These are phyloP conservation scores for Papilio machaon DNA, from an alignment of 1,140 invertebrate species.

Conservation along the genomic window DNA sequence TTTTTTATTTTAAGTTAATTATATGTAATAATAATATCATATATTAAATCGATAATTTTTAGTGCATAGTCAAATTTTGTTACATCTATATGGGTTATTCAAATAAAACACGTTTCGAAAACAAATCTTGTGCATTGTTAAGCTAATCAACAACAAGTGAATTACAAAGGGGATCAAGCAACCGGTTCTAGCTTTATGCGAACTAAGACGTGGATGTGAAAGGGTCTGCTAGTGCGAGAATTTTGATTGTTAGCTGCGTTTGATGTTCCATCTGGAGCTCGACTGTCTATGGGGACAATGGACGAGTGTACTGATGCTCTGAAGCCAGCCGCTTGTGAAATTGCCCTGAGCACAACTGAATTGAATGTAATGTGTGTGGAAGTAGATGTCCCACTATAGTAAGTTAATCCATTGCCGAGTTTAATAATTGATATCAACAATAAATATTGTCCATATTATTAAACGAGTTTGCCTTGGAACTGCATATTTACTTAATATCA, in stretches of 20 bases:
- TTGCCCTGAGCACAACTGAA: constrained; percentile 7
- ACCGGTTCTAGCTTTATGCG: background rate
- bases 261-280: constrained; percentile 29
- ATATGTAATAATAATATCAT: no score
- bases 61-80: background rate
- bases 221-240: constrained; percentile 10
- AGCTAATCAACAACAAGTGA: constrained; percentile 9
- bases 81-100: background rate
- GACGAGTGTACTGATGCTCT: constrained; percentile 12
- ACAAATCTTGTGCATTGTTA: background rate
- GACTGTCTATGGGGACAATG: constrained; percentile 6
- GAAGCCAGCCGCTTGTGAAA: constrained; percentile 29
- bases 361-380: background rate
- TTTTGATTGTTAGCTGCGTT: constrained; percentile 22
- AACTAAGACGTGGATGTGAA: background rate
- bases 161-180: constrained; percentile 8
- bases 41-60: no score
- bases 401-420: background rate
- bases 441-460: no score
- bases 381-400: background rate
- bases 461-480: background rate
- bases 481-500: background rate
- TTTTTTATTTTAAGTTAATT: no score
- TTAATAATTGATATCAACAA: no score
- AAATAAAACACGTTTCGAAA: background rate